A percentile compares a stretch with the other conserved stretches of the same genome.
These are phyloP conservation scores for Xiphophorus birchmanni DNA, from an alignment of 2,797 vertebrate species.

Conservation along the genomic window DNA sequence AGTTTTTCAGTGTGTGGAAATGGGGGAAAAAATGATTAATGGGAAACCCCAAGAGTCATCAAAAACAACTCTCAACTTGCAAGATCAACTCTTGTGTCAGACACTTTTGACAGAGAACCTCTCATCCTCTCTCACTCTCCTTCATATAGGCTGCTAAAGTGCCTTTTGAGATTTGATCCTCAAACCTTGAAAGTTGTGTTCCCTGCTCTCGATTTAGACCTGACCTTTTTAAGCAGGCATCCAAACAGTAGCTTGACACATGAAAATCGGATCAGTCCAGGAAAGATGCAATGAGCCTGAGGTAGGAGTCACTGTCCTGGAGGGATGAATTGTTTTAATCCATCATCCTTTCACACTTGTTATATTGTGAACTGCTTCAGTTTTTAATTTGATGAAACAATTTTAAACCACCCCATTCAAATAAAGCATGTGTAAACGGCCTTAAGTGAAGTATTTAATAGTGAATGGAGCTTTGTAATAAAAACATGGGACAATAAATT, in stretches of 20 bases:
- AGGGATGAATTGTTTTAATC: conserved; percentile 4
- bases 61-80: conserved; percentile 12
- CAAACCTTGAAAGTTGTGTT: conserved; percentile 65
- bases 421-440: conserved; percentile 54
- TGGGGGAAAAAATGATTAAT: conserved; percentile 53
- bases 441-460: conserved; percentile 56
- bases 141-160: conserved; percentile 43
- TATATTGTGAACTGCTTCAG: conserved; percentile 50
- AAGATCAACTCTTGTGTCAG: conserved; percentile 18
- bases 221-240: conserved; percentile 68
- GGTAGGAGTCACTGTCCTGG: neutral
- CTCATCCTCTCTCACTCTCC: conserved; percentile 24
- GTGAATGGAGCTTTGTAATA: conserved; percentile 28
- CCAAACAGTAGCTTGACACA: conserved; percentile 35
- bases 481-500: conserved; percentile 58
- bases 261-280: conserved; percentile 48
- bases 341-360: conserved; percentile 23
- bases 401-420: conserved; percentile 49
- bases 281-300: conserved; percentile 42
- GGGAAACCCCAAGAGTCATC: conserved; percentile 9
- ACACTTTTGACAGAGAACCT: conserved; percentile 28
- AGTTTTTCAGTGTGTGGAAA: conserved; percentile 53
- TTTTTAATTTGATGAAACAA: conserved; percentile 61
- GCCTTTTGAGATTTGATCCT: conserved; percentile 70
- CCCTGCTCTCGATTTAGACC: conserved; percentile 65